Percentiles rank a stretch among this genome's conserved stretches.
Conservation (phyloP, 2,797 vertebrate species). For the Thaleichthys pacificus region DNA sequence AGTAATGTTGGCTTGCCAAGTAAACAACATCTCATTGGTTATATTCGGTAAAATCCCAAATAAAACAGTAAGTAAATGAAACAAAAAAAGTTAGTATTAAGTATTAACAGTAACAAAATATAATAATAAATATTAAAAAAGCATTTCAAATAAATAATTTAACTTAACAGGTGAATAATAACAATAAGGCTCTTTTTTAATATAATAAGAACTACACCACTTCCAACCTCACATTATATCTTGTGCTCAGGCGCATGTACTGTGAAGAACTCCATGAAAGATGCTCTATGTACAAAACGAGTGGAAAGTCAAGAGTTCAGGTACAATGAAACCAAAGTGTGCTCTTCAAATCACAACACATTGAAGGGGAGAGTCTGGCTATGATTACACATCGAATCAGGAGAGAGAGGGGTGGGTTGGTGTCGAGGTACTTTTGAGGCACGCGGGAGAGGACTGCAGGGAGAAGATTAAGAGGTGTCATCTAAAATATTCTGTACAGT, state of each 20-base stretch:
- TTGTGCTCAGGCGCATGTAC: constrained; percentile 74
- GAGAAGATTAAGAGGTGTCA: constrained; percentile 32
- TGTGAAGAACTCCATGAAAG: constrained; percentile 64
- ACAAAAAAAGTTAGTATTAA: constrained; percentile 52
- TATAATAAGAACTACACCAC: constrained; percentile 72
- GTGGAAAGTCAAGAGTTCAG: constrained; percentile 47
- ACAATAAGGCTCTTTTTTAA: constrained; percentile 79
- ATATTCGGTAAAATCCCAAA: constrained; percentile 73
- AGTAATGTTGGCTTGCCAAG: constrained; percentile 75
- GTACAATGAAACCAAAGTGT: constrained; percentile 51
- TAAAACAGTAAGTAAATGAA: constrained; percentile 56
- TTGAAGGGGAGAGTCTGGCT: constrained; percentile 34
- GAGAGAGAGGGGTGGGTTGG: constrained; percentile 31
- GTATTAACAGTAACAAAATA: constrained; percentile 75
- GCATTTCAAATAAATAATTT: constrained; percentile 72
- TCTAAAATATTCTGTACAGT: constrained; percentile 52
- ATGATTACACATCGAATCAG: constrained; percentile 57
- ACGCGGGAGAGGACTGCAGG: constrained; percentile 27
- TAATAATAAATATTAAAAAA: constrained; percentile 73
- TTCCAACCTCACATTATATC: constrained; percentile 66
- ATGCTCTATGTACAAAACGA: constrained; percentile 67
- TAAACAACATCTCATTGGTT: constrained; percentile 75
- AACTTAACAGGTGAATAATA: constrained; percentile 52
- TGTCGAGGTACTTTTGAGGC: constrained; percentile 50
- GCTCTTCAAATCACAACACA: constrained; percentile 58